phyloP scores from a whole-genome alignment of 2,113 vertebrate species.

The Odocoileus hemionus region DNA sequence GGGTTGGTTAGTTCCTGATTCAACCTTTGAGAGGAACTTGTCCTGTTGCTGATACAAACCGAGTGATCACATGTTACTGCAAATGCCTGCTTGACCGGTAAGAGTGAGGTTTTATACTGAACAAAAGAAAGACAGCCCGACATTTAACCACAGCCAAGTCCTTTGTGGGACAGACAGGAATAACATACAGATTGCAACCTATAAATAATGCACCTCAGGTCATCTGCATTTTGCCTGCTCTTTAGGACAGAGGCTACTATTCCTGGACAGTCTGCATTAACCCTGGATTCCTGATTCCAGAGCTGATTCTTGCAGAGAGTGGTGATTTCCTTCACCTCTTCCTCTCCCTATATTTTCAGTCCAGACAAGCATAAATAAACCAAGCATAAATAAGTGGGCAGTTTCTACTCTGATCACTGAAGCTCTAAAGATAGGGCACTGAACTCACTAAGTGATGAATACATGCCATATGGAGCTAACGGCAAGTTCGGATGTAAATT shows the following conservation, averaged over 20 bases:
- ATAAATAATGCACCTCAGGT: constrained; percentile 22
- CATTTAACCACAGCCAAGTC: constrained; percentile 32
- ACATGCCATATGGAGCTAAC: constrained; percentile 54
- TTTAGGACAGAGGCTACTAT: constrained; percentile 10
- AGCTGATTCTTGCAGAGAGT: background rate
- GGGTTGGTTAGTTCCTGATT: background rate
- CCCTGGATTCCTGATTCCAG: constrained; percentile 25
- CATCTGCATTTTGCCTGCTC: constrained; percentile 32
- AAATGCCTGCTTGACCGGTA: constrained; percentile 12
- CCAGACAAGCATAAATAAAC: constrained; percentile 52
- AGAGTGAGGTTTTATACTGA: constrained; percentile 36
- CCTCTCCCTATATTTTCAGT: constrained; percentile 12
- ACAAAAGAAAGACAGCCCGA: constrained; percentile 2
- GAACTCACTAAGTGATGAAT: constrained; percentile 56
- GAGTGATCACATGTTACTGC: background rate
- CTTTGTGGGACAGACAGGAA: constrained; percentile 31
- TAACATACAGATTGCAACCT: constrained; percentile 43
- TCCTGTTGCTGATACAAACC: background rate
- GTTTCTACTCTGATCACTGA: constrained; percentile 55
- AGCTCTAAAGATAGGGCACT: constrained; percentile 53
- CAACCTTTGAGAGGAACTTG: constrained; percentile 47
- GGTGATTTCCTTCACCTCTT: constrained; percentile 20
- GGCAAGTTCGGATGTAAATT: constrained; percentile 56
- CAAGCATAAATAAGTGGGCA: constrained; percentile 54
- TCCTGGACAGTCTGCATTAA: constrained; percentile 1